Evolutionary conservation across 2,113 vertebrate genomes (phyloP).

Genomic region (Mustelus asterias): DNA sequence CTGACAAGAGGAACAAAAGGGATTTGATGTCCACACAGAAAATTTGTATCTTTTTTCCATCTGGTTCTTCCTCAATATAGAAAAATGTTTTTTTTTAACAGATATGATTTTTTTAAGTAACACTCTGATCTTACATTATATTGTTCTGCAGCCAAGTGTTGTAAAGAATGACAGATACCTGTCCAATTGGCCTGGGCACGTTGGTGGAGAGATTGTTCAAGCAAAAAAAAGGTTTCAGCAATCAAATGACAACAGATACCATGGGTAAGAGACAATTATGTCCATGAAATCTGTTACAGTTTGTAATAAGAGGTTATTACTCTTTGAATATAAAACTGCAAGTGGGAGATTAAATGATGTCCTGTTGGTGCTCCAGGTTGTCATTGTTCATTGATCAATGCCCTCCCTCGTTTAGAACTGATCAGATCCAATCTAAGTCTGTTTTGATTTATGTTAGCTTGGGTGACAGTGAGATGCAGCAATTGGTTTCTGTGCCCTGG

Average conservation of each 20-base stretch:
- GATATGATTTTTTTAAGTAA: background rate
- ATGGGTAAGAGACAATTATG: constrained; percentile 46
- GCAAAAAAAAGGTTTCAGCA: constrained; percentile 48
- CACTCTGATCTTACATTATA: background rate
- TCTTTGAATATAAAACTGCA: background rate
- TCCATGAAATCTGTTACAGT: background rate
- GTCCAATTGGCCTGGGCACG: constrained; percentile 57
- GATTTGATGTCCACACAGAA: background rate
- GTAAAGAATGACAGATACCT: constrained; percentile 42
- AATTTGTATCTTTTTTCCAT: background rate
- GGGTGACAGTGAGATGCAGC: background rate
- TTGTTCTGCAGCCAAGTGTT: constrained; percentile 35
- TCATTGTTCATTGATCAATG: background rate
- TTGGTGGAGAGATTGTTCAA: constrained; percentile 47
- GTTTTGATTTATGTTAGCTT: background rate
- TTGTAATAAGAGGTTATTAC: background rate
- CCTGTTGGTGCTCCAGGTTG: background rate
- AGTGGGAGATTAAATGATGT: background rate
- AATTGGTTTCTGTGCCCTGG: background rate
- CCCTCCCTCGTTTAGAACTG: background rate
- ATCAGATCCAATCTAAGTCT: background rate
- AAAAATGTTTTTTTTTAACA: background rate
- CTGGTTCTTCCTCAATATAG: background rate
- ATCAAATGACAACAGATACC: constrained; percentile 32
- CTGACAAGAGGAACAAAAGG: background rate